Evolutionary conservation across 2,797 vertebrate genomes (phyloP), one percentile per base, ranked within the genome.

Genomic region (Spinus olivaceus): DNA sequence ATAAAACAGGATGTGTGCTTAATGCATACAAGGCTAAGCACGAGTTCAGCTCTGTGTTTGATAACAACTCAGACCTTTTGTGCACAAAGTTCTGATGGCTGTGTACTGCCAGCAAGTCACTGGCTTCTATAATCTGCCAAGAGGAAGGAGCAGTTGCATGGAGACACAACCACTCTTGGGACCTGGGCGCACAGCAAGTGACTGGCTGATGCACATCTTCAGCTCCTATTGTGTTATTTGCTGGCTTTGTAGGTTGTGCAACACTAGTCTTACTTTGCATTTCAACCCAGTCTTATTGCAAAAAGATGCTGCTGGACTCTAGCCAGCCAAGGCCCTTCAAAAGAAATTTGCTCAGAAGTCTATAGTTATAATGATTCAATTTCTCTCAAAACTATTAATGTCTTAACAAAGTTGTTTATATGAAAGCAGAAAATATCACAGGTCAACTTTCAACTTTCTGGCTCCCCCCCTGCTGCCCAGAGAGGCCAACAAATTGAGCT

Each of bases 281-380:
- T 85, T 89, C 72, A 71, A 81, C 42, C 32, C 57, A 14, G 8
- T 37, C 54, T 87, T 35, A 49, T 85, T 2, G 0, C 50, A 56
- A 67, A 80, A 74, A 25, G 35, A 41, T 85, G 50, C 46, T 89
- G 65, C 53, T 79, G 79, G 56, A 78, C 20, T 65, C 50, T 46
- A 56, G 65, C 67, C 89, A 96, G 63, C 53, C 51, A 64, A 77
- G 56, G 72, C 30, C 64, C 77, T 88, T 78, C 59, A 50, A 79
- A 94, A 94, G 12, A 49, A 64, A 51, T 89, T 69, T 71, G 51
- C 81, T 72, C 53, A 76, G 24, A 49, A 61, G 65, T 39, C 72
- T 67, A 5, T 39, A 49, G n/a, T 81, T 71, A 53, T 5, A 23
- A 69, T 50, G 49, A 13, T 3, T 37, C 50, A 76, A 13, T 64